These are phyloP conservation scores for Agrochola macilenta DNA, from an alignment of 2,888 invertebrate genomes.

Conservation along the genomic window DNA sequence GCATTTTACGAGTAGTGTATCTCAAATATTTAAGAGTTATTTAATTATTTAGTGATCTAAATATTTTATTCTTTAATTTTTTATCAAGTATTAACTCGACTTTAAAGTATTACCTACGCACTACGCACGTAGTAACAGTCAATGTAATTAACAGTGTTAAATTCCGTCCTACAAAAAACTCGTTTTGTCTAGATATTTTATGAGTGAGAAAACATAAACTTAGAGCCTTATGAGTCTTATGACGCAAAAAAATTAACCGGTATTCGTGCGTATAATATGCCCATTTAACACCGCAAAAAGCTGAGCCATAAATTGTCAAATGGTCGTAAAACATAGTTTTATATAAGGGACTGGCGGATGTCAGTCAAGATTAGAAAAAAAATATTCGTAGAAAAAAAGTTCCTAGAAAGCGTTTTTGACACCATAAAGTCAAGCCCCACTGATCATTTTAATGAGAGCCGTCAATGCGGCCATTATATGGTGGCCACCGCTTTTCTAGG, in stretches of 20 bases:
- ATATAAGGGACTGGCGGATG: not conserved
- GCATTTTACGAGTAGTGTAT: too few relatives aligned
- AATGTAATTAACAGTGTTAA: conserved; percentile 6
- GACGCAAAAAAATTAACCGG: not conserved
- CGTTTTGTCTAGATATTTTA: not conserved
- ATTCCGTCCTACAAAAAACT: not conserved
- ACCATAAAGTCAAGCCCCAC: too few relatives aligned
- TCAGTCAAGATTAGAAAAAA: conserved; percentile 17
- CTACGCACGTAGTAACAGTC: not conserved
- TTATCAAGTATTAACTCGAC: not conserved
- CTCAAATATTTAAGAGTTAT: too few relatives aligned
- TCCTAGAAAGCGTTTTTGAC: too few relatives aligned
- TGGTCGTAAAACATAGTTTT: conserved; percentile 35
- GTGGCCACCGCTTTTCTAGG: too few relatives aligned
- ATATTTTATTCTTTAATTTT: not conserved
- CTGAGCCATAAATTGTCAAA: conserved; percentile 20
- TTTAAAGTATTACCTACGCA: too few relatives aligned
- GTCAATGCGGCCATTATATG: too few relatives aligned
- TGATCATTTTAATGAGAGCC: too few relatives aligned
- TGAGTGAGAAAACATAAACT: conserved; percentile 4
- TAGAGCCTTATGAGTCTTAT: not conserved
- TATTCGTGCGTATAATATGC: conserved; percentile 2
- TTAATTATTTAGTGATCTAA: too few relatives aligned
- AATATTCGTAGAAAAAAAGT: too few relatives aligned
- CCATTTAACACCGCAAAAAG: conserved; percentile 31